Conservation (phyloP, 92 coral and sea anemone genomes). For the Bergia sp. region DNA sequence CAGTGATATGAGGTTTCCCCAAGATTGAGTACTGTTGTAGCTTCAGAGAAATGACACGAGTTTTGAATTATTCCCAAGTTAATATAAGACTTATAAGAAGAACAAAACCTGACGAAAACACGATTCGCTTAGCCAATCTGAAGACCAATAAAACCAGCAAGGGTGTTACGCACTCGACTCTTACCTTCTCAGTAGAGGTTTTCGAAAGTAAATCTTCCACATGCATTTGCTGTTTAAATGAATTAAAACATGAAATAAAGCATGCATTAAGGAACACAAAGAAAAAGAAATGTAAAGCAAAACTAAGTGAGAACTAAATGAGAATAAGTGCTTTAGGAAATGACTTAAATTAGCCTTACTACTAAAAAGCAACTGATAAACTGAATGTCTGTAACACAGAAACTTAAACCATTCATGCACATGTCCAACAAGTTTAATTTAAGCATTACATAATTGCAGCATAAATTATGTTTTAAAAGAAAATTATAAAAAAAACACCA, state of each 20-base stretch:
- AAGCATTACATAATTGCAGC: background rate
- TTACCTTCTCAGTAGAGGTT: conserved; percentile 42
- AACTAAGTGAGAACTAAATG: background rate
- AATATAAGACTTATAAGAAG: background rate
- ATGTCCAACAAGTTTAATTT: background rate
- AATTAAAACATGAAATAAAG: conserved; percentile 39
- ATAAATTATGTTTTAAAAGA: no score
- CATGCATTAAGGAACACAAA: conserved; percentile 35
- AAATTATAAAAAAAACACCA: background rate
- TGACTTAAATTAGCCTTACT: background rate
- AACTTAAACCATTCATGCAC: background rate
- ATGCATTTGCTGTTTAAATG: conserved; percentile 45
- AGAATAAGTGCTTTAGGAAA: background rate
- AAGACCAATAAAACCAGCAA: background rate
- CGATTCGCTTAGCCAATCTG: background rate
- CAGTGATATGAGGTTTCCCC: background rate
- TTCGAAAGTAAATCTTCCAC: conserved; percentile 49
- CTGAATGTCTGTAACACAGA: background rate
- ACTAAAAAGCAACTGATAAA: background rate
- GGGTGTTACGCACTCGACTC: background rate
- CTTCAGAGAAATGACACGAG: no score
- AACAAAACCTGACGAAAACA: background rate
- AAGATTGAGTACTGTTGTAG: no score
- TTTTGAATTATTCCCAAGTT: no score
- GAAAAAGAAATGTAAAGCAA: conserved; percentile 2